phyloP scores from a whole-genome alignment of 2,113 vertebrate genomes.

The Erpornis zantholeuca region DNA sequence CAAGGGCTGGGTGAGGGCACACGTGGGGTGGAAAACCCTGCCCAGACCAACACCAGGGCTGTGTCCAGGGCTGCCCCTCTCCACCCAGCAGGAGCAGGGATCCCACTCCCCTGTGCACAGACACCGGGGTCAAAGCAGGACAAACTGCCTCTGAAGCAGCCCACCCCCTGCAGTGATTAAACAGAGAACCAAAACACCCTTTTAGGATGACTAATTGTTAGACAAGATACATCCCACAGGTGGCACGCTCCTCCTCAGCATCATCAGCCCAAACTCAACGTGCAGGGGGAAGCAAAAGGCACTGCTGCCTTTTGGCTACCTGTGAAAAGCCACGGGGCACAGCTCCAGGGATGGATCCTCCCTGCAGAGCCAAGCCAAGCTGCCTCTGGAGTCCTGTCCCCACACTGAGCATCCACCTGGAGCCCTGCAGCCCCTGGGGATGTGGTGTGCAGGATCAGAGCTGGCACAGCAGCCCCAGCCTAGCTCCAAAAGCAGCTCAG shows the following conservation, averaged over 20 bases:
- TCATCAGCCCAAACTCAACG: background rate
- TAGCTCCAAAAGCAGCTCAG: background rate
- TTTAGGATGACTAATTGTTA: background rate
- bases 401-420: background rate
- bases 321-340: rapidly evolving
- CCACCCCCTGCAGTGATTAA: background rate
- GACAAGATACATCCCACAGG: background rate
- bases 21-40: background rate
- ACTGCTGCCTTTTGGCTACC: background rate
- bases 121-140: background rate
- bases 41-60: background rate
- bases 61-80: background rate
- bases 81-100: background rate
- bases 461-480: background rate
- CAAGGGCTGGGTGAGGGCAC: background rate
- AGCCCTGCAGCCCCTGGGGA: background rate
- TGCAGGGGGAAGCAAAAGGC: background rate
- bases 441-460: rapidly evolving
- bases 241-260: background rate
- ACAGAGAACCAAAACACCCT: background rate
- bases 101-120: rapidly evolving
- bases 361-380: background rate
- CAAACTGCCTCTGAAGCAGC: background rate
- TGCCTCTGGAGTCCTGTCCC: background rate
- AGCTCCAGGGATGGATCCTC: background rate